Evolutionary conservation across 2,797 vertebrate species (phyloP).

Genomic region (Pterois miles): DNA sequence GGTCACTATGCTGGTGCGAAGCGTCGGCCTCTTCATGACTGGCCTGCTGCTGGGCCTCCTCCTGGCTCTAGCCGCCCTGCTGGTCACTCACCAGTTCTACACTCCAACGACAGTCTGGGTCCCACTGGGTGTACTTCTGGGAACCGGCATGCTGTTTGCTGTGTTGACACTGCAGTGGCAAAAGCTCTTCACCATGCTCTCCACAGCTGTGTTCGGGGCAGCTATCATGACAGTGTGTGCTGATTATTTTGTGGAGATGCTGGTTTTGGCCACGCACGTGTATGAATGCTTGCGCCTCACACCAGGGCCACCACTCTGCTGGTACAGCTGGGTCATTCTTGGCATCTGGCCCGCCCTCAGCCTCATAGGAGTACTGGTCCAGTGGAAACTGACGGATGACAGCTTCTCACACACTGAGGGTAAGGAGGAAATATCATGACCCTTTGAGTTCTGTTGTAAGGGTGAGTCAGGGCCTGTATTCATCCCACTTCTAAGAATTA

Average conservation of each 20-base stretch:
- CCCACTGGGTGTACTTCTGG: slow-evolving; percentile 86
- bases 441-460: not conserved
- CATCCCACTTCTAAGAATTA: not conserved
- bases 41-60: slow-evolving; percentile 90
- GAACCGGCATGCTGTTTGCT: slow-evolving; percentile 87
- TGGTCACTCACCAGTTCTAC: slow-evolving; percentile 85
- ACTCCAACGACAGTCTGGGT: slow-evolving; percentile 88
- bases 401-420: slow-evolving; percentile 88
- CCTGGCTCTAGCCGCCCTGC: slow-evolving; percentile 83
- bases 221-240: slow-evolving; percentile 87
- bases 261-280: slow-evolving; percentile 82
- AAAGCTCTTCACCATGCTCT: slow-evolving; percentile 86
- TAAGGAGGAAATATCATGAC: slow-evolving; percentile 65
- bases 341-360: slow-evolving; percentile 89
- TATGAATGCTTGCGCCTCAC: slow-evolving; percentile 84
- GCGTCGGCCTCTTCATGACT: slow-evolving; percentile 91
- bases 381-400: slow-evolving; percentile 90
- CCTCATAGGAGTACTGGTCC: slow-evolving; percentile 86
- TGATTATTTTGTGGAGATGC: slow-evolving; percentile 89
- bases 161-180: slow-evolving; percentile 91
- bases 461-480: not conserved
- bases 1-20: slow-evolving; percentile 91
- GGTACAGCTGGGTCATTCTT: slow-evolving; percentile 92
- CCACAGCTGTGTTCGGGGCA: slow-evolving; percentile 88
- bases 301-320: slow-evolving; percentile 84